Conservation (phyloP, 2,797 vertebrate species). For the Sebastes paucispinis region DNA sequence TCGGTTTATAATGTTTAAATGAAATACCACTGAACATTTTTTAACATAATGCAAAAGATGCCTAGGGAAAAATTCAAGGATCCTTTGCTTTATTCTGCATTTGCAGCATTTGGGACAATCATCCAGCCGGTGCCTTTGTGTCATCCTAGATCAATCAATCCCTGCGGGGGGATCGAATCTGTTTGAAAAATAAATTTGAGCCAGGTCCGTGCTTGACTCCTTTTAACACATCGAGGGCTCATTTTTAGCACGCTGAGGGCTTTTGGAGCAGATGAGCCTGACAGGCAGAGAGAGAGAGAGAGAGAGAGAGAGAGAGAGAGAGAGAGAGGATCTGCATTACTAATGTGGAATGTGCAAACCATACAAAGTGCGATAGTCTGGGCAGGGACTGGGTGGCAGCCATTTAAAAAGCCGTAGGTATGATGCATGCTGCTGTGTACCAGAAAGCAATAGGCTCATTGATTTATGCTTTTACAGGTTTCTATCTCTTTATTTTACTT, state of each 20-base stretch:
- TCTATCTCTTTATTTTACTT: neutral
- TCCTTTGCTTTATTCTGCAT: constrained; percentile 9
- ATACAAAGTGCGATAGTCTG: constrained; percentile 49
- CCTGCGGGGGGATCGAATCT: constrained; percentile 31
- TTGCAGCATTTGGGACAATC: constrained; percentile 10
- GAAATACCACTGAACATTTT: neutral
- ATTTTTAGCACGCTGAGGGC: constrained; percentile 57
- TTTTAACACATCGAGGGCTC: constrained; percentile 57
- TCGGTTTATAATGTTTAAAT: neutral
- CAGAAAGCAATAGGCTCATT: constrained; percentile 6
- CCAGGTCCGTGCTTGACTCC: constrained; percentile 58
- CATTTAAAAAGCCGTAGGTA: constrained; percentile 48
- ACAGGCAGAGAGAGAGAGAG: constrained; percentile 53
- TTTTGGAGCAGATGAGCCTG: constrained; percentile 72
- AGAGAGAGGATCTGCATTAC: constrained; percentile 68
- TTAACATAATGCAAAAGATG: neutral
- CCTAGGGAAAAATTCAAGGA: neutral
- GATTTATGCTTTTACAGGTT: neutral
- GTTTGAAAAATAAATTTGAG: constrained; percentile 54
- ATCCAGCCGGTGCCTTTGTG: constrained; percentile 13
- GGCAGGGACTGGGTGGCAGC: constrained; percentile 40
- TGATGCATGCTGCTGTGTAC: neutral
- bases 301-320: constrained; percentile 1
- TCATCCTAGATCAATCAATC: constrained; percentile 39
- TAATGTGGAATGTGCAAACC: constrained; percentile 71